Conservation (phyloP, 2,888 invertebrate species). For the Clanis bilineata region DNA sequence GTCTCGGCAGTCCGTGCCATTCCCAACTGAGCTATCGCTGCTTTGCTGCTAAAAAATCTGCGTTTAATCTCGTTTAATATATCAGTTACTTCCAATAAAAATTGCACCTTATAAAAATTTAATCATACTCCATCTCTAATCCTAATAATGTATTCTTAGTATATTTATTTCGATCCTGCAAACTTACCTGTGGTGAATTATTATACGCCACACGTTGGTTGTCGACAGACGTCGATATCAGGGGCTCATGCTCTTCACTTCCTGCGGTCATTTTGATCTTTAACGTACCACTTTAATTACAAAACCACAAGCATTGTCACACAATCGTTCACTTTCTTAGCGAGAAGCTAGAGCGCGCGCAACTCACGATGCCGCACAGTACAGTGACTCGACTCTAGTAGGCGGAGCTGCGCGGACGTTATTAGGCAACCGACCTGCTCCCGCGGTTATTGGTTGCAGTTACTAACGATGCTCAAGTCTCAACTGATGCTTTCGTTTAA, state of each 20-base stretch:
- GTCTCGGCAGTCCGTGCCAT: too few relatives aligned
- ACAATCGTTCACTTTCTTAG: constrained; percentile 18
- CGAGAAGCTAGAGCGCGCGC: constrained; percentile 29
- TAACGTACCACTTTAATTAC: constrained; percentile 1
- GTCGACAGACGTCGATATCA: constrained; percentile 71
- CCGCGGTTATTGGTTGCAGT: background rate
- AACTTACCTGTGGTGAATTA: constrained; percentile 64
- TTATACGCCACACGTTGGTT: constrained; percentile 67
- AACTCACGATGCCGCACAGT: constrained; percentile 26
- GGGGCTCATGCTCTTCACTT: constrained; percentile 75
- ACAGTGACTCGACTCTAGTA: constrained; percentile 32
- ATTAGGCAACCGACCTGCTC: constrained; percentile 26
- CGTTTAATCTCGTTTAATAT: too few relatives aligned
- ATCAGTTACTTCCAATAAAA: too few relatives aligned
- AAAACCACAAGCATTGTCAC: constrained; percentile 5
- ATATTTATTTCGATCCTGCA: background rate
- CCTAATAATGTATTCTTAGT: background rate
- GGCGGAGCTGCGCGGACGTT: constrained; percentile 19
- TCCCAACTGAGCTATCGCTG: too few relatives aligned
- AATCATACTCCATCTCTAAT: too few relatives aligned
- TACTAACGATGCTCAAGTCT: background rate
- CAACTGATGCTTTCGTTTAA: background rate
- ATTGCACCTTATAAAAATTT: too few relatives aligned
- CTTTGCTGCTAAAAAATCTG: too few relatives aligned
- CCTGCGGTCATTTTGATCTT: constrained; percentile 66